Evolutionary conservation across 2,888 invertebrate species (phyloP).

Genomic region (Xestia ashworthii): DNA sequence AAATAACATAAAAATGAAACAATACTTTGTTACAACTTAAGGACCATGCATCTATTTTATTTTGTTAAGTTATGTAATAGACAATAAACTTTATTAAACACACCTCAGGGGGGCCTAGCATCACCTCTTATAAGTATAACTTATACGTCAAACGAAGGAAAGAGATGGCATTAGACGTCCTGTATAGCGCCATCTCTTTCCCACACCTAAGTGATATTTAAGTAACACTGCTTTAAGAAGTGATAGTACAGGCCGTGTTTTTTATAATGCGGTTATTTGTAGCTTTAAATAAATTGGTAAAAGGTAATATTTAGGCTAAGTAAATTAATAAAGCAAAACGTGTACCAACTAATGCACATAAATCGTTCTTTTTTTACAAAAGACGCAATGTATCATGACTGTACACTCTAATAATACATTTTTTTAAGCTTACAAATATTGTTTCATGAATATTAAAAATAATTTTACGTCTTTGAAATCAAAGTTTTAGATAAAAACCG

Average conservation of each 20-base stretch:
- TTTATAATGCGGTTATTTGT: slow-evolving; percentile 59
- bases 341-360: slow-evolving; percentile 78
- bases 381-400: slow-evolving; percentile 78
- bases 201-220: not conserved
- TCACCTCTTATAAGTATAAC: not conserved
- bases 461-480: slow-evolving; percentile 30
- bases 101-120: slow-evolving; percentile 57
- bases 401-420: slow-evolving; percentile 71
- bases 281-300: slow-evolving; percentile 57
- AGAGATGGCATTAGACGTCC: not conserved
- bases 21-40: slow-evolving; percentile 76
- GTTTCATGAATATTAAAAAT: slow-evolving; percentile 47
- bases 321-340: slow-evolving; percentile 66
- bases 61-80: slow-evolving; percentile 63
- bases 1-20: slow-evolving; percentile 81
- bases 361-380: slow-evolving; percentile 81
- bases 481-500: slow-evolving; percentile 28
- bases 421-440: slow-evolving; percentile 56
- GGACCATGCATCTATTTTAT: slow-evolving; percentile 76
- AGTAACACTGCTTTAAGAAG: not conserved
- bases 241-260: slow-evolving; percentile 23
- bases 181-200: not conserved
- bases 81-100: slow-evolving; percentile 73
- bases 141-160: not conserved
- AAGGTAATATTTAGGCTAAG: slow-evolving; percentile 55